Evolutionary conservation across 2,888 invertebrate species (phyloP).

Genomic region (Galeopsomyia nigrocyanea): DNA sequence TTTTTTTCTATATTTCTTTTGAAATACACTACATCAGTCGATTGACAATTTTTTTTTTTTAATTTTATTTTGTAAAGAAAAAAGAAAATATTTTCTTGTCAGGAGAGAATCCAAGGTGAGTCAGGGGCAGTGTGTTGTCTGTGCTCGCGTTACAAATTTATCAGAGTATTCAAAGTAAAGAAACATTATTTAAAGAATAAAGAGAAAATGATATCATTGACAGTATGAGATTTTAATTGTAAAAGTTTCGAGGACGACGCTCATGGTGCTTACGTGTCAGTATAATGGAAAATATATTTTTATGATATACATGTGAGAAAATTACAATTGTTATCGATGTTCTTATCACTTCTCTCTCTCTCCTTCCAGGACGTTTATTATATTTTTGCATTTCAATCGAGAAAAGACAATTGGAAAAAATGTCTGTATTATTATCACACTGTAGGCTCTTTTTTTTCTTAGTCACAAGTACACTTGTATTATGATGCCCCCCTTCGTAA

Average conservation of each 20-base stretch:
- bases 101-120: constrained; percentile 40
- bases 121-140: constrained; percentile 55
- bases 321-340: constrained; percentile 39
- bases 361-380: constrained; percentile 55
- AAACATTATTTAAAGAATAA: constrained; percentile 41
- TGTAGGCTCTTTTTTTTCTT: constrained; percentile 42
- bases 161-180: constrained; percentile 18
- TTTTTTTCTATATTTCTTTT: constrained; percentile 14
- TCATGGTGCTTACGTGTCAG: constrained; percentile 51
- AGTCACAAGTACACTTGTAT: constrained; percentile 27
- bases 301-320: constrained; percentile 34
- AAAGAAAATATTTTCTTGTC: too few relatives aligned
- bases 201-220: constrained; percentile 41
- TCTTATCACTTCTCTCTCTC: constrained; percentile 35
- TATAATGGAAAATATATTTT: constrained; percentile 34
- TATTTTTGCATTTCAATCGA: constrained; percentile 46
- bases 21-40: not conserved
- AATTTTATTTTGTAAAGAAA: too few relatives aligned
- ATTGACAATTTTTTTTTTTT: too few relatives aligned
- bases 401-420: constrained; percentile 16
- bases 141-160: constrained; percentile 33
- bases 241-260: constrained; percentile 45
- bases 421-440: constrained; percentile 22
- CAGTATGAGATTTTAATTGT: constrained; percentile 14
- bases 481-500: constrained; percentile 12